Conservation (phyloP, 2,888 invertebrate genomes). For the Augochlorella aurata region DNA sequence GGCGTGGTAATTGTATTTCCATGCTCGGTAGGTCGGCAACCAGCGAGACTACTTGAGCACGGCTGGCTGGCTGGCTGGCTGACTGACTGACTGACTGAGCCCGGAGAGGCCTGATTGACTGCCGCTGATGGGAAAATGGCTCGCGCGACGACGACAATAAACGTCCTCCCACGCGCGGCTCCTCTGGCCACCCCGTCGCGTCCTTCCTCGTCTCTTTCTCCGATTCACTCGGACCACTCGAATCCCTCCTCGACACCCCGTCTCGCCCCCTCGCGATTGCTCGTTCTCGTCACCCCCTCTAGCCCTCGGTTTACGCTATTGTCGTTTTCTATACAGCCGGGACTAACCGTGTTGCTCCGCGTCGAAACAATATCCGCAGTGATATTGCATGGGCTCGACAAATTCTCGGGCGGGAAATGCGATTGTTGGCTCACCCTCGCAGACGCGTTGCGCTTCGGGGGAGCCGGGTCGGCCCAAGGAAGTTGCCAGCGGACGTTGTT, state of each 20-base stretch:
- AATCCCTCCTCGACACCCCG: neutral
- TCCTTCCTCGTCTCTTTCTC: conserved; percentile 15
- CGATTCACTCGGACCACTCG: neutral
- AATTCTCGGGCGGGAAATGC: conserved; percentile 79
- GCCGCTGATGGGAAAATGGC: conserved; percentile 64
- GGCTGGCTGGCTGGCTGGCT: conserved; percentile 57
- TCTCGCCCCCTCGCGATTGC: neutral
- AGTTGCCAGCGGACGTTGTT: conserved; percentile 63
- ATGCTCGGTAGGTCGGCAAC: conserved; percentile 72
- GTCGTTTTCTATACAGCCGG: conserved; percentile 43
- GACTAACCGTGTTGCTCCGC: conserved; percentile 60
- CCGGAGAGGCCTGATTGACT: conserved; percentile 62
- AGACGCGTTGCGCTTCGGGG: conserved; percentile 44
- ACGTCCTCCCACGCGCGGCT: conserved; percentile 44
- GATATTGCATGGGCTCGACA: conserved; percentile 79
- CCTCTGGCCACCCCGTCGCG: conserved; percentile 6
- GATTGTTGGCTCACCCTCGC: conserved; percentile 76
- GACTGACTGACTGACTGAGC: conserved; percentile 64
- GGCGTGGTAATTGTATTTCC: conserved; percentile 80
- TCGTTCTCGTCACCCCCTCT: neutral
- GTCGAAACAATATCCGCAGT: conserved; percentile 81
- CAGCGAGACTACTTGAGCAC: conserved; percentile 58
- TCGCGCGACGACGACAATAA: conserved; percentile 57
- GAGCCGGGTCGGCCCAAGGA: conserved; percentile 63
- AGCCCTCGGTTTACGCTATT: conserved; percentile 58